A percentile compares a stretch with the other conserved stretches of the same genome.
Evolutionary conservation across 2,797 vertebrate genomes (phyloP).

Genomic region (Silurus lanzhouensis): DNA sequence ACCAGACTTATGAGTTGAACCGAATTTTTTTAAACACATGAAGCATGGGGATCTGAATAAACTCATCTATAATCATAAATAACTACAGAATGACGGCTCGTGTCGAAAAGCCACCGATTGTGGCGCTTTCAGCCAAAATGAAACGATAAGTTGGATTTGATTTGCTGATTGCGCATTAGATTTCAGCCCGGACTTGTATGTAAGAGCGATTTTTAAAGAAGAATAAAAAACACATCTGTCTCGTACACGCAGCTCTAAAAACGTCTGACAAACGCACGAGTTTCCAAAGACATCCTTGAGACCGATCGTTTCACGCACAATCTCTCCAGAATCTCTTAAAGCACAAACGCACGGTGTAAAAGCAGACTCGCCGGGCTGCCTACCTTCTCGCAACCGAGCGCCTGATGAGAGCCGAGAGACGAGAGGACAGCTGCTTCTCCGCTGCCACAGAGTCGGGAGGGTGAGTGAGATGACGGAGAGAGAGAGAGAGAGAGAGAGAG

Average conservation of each 20-base stretch:
- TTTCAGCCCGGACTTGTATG: conserved; percentile 28
- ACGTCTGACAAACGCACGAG: conserved; percentile 46
- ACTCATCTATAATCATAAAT: background rate
- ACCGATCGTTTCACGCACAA: background rate
- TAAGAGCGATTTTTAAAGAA: conserved; percentile 27
- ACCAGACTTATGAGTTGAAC: background rate
- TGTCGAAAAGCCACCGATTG: no score
- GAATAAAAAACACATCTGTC: conserved; percentile 23
- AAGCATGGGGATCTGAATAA: background rate
- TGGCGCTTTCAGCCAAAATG: background rate
- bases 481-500: background rate
- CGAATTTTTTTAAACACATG: background rate
- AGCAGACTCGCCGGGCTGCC: conserved; percentile 24
- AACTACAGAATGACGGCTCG: background rate
- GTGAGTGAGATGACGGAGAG: conserved; percentile 39
- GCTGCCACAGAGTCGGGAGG: conserved; percentile 57
- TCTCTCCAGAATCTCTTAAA: background rate
- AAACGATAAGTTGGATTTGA: conserved; percentile 7
- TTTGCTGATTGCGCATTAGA: background rate
- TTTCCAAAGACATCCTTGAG: conserved; percentile 4
- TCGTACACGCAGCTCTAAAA: conserved; percentile 25
- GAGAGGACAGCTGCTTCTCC: conserved; percentile 48
- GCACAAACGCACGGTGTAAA: background rate
- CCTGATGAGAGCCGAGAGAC: conserved; percentile 13
- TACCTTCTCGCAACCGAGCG: conserved; percentile 45